Percentiles rank a stretch among this genome's conserved stretches.
Conservation (phyloP, 2,113 vertebrate species). For the Pseudois nayaur region DNA sequence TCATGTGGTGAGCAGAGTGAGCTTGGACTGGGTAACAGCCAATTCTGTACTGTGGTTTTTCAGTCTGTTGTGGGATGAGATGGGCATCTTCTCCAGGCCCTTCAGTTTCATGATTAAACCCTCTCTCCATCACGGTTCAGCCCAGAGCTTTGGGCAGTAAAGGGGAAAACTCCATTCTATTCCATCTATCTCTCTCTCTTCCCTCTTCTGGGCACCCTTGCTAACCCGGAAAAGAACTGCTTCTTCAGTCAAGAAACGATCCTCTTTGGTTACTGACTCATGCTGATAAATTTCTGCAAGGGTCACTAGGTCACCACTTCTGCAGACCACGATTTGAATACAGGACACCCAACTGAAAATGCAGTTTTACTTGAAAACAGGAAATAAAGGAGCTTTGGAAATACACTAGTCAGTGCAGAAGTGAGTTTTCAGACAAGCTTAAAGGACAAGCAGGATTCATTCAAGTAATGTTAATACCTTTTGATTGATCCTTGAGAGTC, state of each 20-base stretch:
- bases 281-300: neutral
- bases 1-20: neutral
- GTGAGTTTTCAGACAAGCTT: neutral
- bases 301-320: neutral
- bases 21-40: neutral
- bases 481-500: neutral
- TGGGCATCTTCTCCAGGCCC: neutral
- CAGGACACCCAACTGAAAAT: neutral
- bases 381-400: neutral
- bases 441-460: neutral
- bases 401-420: neutral
- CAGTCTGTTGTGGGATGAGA: neutral
- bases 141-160: neutral
- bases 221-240: neutral
- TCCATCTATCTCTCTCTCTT: neutral
- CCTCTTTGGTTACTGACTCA: neutral
- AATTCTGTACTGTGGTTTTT: neutral
- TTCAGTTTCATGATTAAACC: neutral
- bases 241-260: neutral
- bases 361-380: constrained; percentile 36
- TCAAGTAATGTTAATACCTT: neutral
- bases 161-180: neutral
- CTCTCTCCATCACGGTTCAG: neutral
- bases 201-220: neutral
- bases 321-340: neutral